Evolutionary conservation across 2,797 vertebrate species (phyloP).

Genomic region (Sebastes variabilis): DNA sequence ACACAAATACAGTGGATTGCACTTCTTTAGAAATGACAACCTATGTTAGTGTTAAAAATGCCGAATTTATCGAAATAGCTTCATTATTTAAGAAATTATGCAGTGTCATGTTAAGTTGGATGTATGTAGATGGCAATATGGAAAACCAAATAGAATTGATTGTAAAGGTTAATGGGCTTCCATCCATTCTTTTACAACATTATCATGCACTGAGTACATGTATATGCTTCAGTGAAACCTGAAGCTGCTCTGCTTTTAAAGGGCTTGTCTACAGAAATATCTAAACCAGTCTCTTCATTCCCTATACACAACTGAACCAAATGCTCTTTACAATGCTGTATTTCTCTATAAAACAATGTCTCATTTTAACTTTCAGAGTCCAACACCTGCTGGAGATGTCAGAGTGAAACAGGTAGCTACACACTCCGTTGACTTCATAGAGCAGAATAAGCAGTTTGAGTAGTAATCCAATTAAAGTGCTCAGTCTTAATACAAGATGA

Average conservation of each 20-base stretch:
- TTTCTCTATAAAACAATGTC: constrained; percentile 51
- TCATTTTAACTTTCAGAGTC: constrained; percentile 78
- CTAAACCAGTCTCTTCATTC: neutral
- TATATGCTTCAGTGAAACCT: neutral
- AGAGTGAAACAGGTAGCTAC: constrained; percentile 82
- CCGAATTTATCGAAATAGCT: neutral
- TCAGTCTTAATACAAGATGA: neutral
- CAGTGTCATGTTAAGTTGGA: neutral
- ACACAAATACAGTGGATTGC: neutral
- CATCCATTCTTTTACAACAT: neutral
- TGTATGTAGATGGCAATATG: neutral
- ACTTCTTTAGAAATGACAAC: neutral
- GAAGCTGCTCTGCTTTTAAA: neutral
- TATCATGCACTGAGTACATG: neutral
- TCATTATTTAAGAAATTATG: rapidly evolving
- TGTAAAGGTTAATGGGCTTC: neutral
- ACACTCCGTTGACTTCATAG: constrained; percentile 21
- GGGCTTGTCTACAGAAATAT: neutral
- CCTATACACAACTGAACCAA: neutral
- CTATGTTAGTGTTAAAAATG: neutral
- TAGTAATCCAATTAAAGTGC: neutral
- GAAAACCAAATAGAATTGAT: rapidly evolving
- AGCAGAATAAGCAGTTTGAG: neutral
- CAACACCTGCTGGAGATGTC: constrained; percentile 85
- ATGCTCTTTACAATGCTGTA: neutral